Evolutionary conservation across 2,797 vertebrate species (phyloP).

Genomic region (Dendrocincla fuliginosa): DNA sequence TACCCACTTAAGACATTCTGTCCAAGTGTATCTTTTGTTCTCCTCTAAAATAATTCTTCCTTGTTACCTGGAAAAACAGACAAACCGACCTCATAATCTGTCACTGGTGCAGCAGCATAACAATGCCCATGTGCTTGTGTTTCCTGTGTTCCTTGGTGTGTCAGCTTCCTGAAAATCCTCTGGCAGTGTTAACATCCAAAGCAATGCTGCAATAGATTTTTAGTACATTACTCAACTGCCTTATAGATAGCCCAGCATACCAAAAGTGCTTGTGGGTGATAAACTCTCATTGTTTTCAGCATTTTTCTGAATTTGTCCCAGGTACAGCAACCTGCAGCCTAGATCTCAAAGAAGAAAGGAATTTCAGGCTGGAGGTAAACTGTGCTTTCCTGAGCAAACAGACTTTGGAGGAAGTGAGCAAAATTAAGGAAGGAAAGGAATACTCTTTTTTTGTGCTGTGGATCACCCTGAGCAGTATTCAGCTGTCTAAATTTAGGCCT

Average conservation of each 20-base stretch:
- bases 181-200: background rate
- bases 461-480: background rate
- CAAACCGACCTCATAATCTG: background rate
- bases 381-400: background rate
- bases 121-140: background rate
- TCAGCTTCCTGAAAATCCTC: background rate
- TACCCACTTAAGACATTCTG: background rate
- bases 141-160: background rate
- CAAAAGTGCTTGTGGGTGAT: background rate
- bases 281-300: background rate
- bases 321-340: background rate
- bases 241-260: background rate
- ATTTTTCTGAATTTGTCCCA: background rate
- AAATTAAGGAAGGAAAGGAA: background rate
- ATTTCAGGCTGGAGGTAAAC: background rate
- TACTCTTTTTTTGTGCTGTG: background rate
- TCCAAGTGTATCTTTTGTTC: background rate
- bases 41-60: conserved; percentile 22
- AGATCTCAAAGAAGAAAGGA: background rate
- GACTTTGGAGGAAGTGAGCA: background rate
- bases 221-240: background rate
- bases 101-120: background rate
- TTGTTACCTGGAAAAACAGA: conserved; percentile 15
- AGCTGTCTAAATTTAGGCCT: background rate
- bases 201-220: background rate